Conservation (phyloP, 2,113 vertebrate genomes). For the Riparia riparia region DNA sequence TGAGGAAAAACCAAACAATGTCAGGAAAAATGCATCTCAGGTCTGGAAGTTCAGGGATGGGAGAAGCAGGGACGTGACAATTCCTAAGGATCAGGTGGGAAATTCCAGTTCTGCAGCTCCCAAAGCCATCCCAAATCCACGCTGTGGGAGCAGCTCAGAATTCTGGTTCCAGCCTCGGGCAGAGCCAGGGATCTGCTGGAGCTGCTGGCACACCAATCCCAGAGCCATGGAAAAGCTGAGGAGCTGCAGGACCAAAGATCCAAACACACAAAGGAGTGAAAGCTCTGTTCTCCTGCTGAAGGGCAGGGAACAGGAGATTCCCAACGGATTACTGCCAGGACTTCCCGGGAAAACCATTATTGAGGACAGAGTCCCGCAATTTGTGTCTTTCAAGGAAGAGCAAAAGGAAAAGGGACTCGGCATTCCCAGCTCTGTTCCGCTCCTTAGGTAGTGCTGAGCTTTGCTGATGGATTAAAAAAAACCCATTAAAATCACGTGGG, state of each 20-base stretch:
- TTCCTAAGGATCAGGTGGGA: too few relatives aligned
- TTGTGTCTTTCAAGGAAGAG: not conserved
- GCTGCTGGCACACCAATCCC: not conserved
- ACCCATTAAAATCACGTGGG: too few relatives aligned
- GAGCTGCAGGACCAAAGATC: not conserved
- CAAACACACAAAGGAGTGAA: rapidly evolving
- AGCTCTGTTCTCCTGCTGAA: not conserved
- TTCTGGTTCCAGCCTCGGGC: not conserved
- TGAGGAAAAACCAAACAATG: not conserved
- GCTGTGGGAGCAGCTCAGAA: too few relatives aligned
- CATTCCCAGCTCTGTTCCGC: not conserved
- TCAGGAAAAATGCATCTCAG: not conserved
- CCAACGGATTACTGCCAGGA: not conserved
- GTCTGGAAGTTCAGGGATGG: too few relatives aligned
- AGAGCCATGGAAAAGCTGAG: not conserved
- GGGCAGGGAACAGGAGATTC: not conserved
- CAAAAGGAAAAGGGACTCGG: not conserved
- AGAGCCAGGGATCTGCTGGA: not conserved
- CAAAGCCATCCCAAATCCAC: too few relatives aligned
- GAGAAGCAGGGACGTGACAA: too few relatives aligned
- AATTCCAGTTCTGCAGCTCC: too few relatives aligned
- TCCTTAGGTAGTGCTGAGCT: not conserved
- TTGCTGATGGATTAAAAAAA: not conserved
- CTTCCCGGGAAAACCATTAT: too few relatives aligned
- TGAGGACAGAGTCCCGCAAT: rapidly evolving